Evolutionary conservation across 2,113 vertebrate species (phyloP).

Genomic region (Turdus rufiventris): DNA sequence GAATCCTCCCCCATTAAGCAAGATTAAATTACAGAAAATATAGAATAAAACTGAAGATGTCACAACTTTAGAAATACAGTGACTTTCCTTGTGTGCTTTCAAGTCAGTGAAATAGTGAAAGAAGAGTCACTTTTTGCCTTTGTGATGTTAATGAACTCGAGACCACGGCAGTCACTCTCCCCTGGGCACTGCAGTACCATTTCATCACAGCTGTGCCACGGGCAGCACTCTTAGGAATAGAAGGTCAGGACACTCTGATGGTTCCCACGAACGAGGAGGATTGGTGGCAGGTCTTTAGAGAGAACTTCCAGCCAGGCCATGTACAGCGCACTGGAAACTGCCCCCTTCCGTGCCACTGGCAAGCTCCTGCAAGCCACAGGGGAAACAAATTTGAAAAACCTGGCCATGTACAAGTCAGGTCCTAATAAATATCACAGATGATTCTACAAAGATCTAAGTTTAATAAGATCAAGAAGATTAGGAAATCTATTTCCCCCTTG

Average conservation of each 20-base stretch:
- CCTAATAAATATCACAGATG: background rate
- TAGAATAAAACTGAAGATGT: conserved; percentile 71
- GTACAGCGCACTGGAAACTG: conserved; percentile 92
- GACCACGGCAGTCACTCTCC: conserved; percentile 57
- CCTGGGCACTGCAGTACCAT: conserved; percentile 70
- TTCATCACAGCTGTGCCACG: conserved; percentile 21
- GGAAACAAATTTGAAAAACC: background rate
- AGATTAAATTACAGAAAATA: conserved; percentile 72
- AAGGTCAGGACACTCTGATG: conserved; percentile 99
- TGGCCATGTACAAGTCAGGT: background rate
- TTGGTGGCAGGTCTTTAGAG: conserved; percentile 91
- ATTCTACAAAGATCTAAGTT: background rate
- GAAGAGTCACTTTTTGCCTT: conserved; percentile 74
- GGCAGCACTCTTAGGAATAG: conserved; percentile 84
- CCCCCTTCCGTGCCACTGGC: conserved; percentile 92
- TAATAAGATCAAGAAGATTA: too few species aligned
- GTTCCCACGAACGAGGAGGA: conserved; percentile 94
- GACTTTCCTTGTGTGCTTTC: conserved; percentile 80
- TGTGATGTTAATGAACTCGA: conserved; percentile 57
- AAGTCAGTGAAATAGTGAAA: conserved; percentile 76
- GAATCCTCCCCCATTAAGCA: conserved; percentile 70
- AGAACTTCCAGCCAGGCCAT: conserved; percentile 96
- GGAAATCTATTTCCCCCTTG: too few species aligned
- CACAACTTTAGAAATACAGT: conserved; percentile 66
- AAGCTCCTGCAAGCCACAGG: conserved; percentile 81